These are phyloP conservation scores for Novumbra hubbsi DNA, from an alignment of 2,797 vertebrate genomes.

Conservation along the genomic window DNA sequence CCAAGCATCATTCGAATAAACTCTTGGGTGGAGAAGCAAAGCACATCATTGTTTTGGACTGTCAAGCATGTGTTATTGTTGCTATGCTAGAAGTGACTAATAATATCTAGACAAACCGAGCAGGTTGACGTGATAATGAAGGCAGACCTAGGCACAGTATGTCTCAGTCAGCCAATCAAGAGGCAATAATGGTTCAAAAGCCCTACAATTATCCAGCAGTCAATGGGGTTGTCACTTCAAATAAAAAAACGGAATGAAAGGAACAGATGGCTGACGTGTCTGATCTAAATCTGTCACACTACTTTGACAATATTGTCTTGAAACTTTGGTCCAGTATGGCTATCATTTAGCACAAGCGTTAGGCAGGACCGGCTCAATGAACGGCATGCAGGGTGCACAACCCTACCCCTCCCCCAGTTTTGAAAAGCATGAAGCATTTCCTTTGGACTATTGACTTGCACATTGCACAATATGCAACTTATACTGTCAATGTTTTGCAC, in stretches of 20 bases:
- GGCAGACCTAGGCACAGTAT: slow-evolving; percentile 71
- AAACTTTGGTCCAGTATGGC: not conserved
- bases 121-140: slow-evolving; percentile 71
- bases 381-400: too few species aligned
- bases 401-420: too few species aligned
- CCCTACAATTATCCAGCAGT: slow-evolving; percentile 79
- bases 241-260: slow-evolving; percentile 75
- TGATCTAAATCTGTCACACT: slow-evolving; percentile 67
- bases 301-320: slow-evolving; percentile 7
- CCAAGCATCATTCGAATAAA: slow-evolving; percentile 58
- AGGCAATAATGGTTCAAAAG: slow-evolving; percentile 75
- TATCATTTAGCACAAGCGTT: not conserved
- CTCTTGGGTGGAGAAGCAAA: slow-evolving; percentile 39
- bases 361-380: too few species aligned
- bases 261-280: slow-evolving; percentile 71
- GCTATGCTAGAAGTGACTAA: slow-evolving; percentile 78
- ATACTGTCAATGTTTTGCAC: too few species aligned
- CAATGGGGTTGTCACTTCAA: slow-evolving; percentile 74
- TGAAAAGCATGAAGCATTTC: too few species aligned
- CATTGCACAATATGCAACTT: too few species aligned
- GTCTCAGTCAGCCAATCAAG: slow-evolving; percentile 77
- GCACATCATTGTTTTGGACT: slow-evolving; percentile 64
- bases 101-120: slow-evolving; percentile 69
- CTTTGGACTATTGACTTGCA: too few species aligned
- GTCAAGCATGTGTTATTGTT: slow-evolving; percentile 76